Evolutionary conservation across 2,888 invertebrate genomes (phyloP).

Genomic region (Sipha maydis): DNA sequence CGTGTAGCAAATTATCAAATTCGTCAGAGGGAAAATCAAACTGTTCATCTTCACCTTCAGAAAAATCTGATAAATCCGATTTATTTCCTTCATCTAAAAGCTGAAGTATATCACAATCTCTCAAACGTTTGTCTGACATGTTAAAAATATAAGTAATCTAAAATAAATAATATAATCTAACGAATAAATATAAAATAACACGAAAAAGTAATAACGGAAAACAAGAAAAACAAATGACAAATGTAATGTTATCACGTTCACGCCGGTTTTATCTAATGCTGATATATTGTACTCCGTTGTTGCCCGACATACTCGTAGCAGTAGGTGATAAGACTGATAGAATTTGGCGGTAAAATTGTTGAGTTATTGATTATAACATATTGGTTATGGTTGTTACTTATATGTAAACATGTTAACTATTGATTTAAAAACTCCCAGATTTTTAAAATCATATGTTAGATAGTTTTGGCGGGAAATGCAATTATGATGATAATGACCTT

Average conservation of each 20-base stretch:
- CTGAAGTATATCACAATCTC: too few species aligned
- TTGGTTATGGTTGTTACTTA: conserved; percentile 13
- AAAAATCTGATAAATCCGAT: too few species aligned
- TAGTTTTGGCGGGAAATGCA: conserved; percentile 13
- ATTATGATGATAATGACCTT: conserved; percentile 8
- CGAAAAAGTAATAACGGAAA: too few species aligned
- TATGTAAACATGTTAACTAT: conserved; percentile 4
- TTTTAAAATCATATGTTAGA: conserved; percentile 6
- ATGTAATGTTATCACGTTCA: conserved; percentile 2
- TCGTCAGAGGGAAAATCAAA: conserved; percentile 4
- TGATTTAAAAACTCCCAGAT: conserved; percentile 11
- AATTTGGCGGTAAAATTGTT: conserved; percentile 6
- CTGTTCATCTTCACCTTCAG: neutral
- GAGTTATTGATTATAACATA: conserved; percentile 3
- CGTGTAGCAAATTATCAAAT: conserved; percentile 8
- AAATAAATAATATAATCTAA: too few species aligned
- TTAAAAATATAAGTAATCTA: too few species aligned
- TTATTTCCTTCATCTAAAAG: too few species aligned
- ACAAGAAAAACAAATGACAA: too few species aligned
- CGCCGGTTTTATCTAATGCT: conserved; percentile 16
- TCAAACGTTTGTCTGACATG: too few species aligned
- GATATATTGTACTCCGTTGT: conserved; percentile 21
- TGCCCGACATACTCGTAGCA: conserved; percentile 16
- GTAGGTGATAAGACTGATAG: conserved; percentile 19
- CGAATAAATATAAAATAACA: too few species aligned